These are phyloP conservation scores for Salvator merianae DNA, from an alignment of 2,113 vertebrate species.

Conservation along the genomic window DNA sequence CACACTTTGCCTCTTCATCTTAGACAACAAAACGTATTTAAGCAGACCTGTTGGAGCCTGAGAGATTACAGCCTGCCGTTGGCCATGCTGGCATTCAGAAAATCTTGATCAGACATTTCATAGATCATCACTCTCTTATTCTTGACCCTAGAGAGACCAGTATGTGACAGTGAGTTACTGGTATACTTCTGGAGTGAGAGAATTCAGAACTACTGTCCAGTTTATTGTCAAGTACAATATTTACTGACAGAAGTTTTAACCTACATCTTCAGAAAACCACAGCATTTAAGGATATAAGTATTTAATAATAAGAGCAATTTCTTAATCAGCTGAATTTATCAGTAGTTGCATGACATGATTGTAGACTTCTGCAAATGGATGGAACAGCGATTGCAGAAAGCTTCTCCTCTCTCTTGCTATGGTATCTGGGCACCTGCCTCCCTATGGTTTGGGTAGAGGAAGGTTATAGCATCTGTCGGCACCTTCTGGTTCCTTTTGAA, in stretches of 20 bases:
- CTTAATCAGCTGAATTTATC: neutral
- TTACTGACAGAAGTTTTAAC: neutral
- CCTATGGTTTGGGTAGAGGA: conserved; percentile 43
- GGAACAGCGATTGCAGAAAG: neutral
- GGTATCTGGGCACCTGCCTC: conserved; percentile 41
- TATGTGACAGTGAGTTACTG: neutral
- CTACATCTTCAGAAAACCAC: neutral
- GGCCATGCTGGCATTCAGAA: neutral
- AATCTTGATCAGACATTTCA: neutral
- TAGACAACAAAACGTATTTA: neutral
- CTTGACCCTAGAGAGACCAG: neutral
- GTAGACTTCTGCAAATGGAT: too few species aligned
- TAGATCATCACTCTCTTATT: neutral
- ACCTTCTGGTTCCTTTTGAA: conserved; percentile 43
- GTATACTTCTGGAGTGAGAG: neutral
- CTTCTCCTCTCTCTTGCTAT: conserved; percentile 32
- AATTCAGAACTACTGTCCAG: neutral
- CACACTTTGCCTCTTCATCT: neutral
- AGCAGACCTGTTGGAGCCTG: neutral
- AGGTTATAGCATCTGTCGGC: conserved; percentile 48
- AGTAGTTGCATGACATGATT: neutral
- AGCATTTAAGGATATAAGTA: neutral
- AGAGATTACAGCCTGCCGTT: neutral
- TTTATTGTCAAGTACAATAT: neutral
- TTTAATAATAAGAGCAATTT: neutral